Evolutionary conservation across 2,888 invertebrate species (phyloP), one percentile per base, ranked within the genome.

Genomic region (Clunio marinus): DNA sequence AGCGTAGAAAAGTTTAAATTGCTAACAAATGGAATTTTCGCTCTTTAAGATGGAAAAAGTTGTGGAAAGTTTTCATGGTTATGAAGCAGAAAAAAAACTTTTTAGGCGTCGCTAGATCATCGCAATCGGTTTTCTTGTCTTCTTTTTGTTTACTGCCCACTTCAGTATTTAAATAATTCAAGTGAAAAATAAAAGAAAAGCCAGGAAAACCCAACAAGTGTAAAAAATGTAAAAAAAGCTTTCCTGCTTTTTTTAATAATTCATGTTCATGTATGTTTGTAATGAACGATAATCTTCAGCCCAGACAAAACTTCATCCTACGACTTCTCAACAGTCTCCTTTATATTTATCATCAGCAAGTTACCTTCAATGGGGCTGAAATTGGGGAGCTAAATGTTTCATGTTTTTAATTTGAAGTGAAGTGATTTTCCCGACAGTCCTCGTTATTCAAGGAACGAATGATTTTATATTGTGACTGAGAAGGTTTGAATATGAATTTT

Each of bases 241-340:
- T 41, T 41, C 10, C 41, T n/a, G n/a, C n/a, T n/a, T n/a, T 10
- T 41, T 41, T 41, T 3, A 13, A 41, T n/a, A 41, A 41, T 41
- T 41, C 41, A 41, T 41, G 41, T 41, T 41, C 41, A 41, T 41
- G 41, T 15, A 41, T 41, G n/a, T n/a, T n/a, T n/a, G 41, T 41
- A 41, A 41, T 13, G 41, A 41, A 41, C 41, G 41, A 41, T 41
- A 41, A 41, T 41, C 41, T 41, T 10, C 41, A 41, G 41, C 10
- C 41, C 15, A 41, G 41, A 41, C 41, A 41, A 10, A 41, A 41
- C 15, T n/a, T n/a, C n/a, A n/a, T n/a, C n/a, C n/a, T n/a, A n/a
- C n/a, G n/a, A n/a, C n/a, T n/a, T 32, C 32, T 10, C 32, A 5
- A 8, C 32, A 32, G 32, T 10, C 41, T 10, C 41, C 41, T n/a